Conservation (phyloP, 2,888 invertebrate species). For the Lithophane leautieri region DNA sequence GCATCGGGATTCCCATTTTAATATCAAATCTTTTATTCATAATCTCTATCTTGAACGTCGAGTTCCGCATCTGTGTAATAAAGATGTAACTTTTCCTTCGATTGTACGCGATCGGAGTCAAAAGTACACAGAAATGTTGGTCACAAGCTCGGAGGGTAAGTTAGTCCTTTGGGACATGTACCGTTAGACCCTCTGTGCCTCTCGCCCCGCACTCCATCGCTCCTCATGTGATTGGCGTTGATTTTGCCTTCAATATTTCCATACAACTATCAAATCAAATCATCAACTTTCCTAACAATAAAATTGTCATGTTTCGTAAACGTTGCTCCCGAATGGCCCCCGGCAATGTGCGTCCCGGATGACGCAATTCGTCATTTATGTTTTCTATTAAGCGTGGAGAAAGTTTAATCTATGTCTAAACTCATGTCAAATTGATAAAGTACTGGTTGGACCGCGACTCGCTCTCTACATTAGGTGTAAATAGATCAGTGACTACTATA, state of each 20-base stretch:
- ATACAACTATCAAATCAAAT: conserved; percentile 46
- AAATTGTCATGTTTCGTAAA: conserved; percentile 10
- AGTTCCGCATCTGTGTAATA: conserved; percentile 1
- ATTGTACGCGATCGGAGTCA: conserved; percentile 38
- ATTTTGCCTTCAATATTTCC: conserved; percentile 61
- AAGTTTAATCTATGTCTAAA: conserved; percentile 5
- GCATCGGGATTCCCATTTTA: neutral
- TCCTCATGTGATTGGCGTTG: conserved; percentile 63
- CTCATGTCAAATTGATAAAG: neutral
- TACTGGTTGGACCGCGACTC: neutral
- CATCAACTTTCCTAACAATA: conserved; percentile 35
- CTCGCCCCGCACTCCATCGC: neutral
- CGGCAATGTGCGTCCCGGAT: too few species aligned
- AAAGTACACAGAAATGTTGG: conserved; percentile 72
- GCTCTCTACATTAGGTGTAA: neutral
- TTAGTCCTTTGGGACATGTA: conserved; percentile 61
- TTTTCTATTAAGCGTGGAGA: conserved; percentile 28
- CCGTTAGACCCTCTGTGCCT: conserved; percentile 29
- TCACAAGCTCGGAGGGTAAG: conserved; percentile 67
- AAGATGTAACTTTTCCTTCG: conserved; percentile 37
- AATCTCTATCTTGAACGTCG: conserved; percentile 5
- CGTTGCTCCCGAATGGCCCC: neutral
- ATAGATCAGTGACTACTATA: neutral
- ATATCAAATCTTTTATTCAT: conserved; percentile 2
- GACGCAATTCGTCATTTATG: conserved; percentile 15